Evolutionary conservation across 2,113 vertebrate genomes (phyloP).

Genomic region (Hoplias malabaricus): DNA sequence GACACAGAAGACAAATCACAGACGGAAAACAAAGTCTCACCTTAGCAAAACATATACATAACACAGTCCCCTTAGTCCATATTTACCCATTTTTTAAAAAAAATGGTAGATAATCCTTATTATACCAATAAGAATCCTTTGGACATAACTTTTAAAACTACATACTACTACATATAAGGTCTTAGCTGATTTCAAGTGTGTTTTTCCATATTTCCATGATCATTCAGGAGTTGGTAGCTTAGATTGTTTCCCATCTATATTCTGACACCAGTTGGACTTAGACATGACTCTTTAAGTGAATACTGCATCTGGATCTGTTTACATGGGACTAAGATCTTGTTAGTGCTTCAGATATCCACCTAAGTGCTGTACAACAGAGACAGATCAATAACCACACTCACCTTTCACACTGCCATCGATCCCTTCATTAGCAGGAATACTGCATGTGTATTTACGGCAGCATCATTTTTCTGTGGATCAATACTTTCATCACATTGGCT

Average conservation of each 20-base stretch:
- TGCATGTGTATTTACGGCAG: neutral
- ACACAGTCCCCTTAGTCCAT: too few species aligned
- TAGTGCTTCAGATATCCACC: neutral
- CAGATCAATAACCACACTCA: neutral
- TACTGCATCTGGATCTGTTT: neutral
- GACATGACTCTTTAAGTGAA: neutral
- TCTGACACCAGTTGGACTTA: neutral
- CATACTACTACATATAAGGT: too few species aligned
- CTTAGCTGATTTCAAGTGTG: too few species aligned
- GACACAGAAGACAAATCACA: neutral
- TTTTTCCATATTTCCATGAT: neutral
- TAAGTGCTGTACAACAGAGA: neutral
- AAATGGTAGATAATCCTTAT: too few species aligned
- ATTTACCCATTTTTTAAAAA: neutral
- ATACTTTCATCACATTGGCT: neutral
- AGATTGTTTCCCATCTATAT: neutral
- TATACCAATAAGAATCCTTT: too few species aligned
- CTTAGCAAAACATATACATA: neutral
- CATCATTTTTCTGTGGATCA: neutral
- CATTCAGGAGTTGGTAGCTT: neutral
- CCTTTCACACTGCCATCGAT: constrained; percentile 22
- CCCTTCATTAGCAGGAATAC: constrained; percentile 18
- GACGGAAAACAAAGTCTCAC: too few species aligned
- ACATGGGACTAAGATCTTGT: neutral
- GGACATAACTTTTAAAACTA: too few species aligned